Conservation (phyloP, 2,113 vertebrate species). For the Polypterus senegalus region DNA sequence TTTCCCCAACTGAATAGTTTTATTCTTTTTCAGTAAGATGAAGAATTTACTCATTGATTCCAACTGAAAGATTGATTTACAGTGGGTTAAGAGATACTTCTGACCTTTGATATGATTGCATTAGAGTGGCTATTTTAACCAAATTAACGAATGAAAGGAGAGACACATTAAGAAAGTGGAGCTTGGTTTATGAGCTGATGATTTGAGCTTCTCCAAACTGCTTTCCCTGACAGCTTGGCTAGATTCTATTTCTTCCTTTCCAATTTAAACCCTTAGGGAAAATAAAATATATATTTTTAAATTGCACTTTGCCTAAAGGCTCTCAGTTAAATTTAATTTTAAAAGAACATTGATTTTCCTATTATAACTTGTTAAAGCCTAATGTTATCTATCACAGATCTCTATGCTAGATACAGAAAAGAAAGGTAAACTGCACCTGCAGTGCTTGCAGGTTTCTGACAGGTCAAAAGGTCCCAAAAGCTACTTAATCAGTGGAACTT, state of each 20-base stretch:
- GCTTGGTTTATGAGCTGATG: slow-evolving; percentile 41
- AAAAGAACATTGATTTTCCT: slow-evolving; percentile 84
- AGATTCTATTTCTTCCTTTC: slow-evolving; percentile 57
- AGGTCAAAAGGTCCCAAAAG: no score
- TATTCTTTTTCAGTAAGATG: slow-evolving; percentile 43
- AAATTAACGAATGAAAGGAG: slow-evolving; percentile 71
- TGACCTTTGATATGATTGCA: slow-evolving; percentile 78
- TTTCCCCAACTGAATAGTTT: slow-evolving; percentile 39
- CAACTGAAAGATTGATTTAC: slow-evolving; percentile 51
- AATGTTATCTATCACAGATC: slow-evolving; percentile 56
- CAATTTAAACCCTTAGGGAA: slow-evolving; percentile 63
- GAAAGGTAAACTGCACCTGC: slow-evolving; percentile 4
- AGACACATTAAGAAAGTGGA: slow-evolving; percentile 56
- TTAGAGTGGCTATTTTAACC: slow-evolving; percentile 66
- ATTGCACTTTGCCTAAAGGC: slow-evolving; percentile 91
- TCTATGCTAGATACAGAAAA: slow-evolving; percentile 19
- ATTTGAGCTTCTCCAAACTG: slow-evolving; percentile 36
- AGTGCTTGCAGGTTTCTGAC: no score
- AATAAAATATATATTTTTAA: slow-evolving; percentile 77
- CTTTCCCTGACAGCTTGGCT: slow-evolving; percentile 53
- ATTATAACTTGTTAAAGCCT: slow-evolving; percentile 68
- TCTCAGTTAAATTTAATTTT: slow-evolving; percentile 96
- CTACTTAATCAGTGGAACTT: no score
- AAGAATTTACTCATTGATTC: slow-evolving; percentile 58
- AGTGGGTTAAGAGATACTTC: slow-evolving; percentile 55